Evolutionary conservation across 2,113 vertebrate species (phyloP).

Genomic region (Lycocorax pyrrhopterus): DNA sequence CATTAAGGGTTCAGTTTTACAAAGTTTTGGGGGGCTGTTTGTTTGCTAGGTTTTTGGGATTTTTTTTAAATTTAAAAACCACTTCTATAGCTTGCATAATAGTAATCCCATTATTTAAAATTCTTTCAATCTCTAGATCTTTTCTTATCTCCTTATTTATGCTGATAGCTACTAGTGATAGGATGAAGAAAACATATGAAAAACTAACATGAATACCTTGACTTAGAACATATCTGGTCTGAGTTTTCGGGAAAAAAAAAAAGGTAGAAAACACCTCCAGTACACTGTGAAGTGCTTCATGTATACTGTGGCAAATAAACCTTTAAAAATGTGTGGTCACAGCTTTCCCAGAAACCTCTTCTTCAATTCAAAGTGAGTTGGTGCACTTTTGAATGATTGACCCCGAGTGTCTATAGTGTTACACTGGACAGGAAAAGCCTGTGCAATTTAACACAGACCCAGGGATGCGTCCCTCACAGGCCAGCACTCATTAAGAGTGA

Average conservation of each 20-base stretch:
- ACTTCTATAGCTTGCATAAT: neutral
- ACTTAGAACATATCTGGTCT: neutral
- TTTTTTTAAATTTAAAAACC: rapidly evolving
- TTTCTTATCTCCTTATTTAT: neutral
- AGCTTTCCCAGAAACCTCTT: neutral
- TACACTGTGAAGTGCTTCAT: neutral
- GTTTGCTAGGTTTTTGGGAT: neutral
- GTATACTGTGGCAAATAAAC: neutral
- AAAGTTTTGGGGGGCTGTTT: neutral
- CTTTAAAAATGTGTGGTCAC: neutral
- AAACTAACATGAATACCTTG: neutral
- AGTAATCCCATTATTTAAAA: neutral
- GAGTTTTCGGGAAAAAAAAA: neutral
- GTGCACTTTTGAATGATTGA: neutral
- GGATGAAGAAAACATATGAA: neutral
- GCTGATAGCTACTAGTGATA: neutral
- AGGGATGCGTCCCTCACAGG: neutral
- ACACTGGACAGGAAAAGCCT: neutral
- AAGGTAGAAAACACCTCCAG: neutral
- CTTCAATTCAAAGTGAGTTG: neutral
- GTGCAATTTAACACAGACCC: neutral
- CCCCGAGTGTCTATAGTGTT: neutral
- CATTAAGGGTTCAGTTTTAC: neutral
- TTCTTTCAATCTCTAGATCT: neutral
- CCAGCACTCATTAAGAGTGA: neutral